Base-by-base conservation (phyloP, 1,140 invertebrate species). In the Macrotrachela quadricornifera region DNA sequence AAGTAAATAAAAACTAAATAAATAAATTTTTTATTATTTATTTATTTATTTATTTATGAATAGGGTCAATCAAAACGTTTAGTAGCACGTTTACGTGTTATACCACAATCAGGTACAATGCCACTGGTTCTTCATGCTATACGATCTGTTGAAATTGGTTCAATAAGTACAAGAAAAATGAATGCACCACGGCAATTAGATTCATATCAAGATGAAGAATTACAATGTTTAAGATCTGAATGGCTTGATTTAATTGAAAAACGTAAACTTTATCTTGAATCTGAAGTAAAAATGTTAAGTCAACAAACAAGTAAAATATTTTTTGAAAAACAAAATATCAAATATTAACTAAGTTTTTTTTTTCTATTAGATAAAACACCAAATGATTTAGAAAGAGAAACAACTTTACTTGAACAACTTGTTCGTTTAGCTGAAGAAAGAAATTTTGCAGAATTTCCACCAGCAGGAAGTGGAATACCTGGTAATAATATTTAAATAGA, bases 191-290 rank as follows among this genome's bases (percentile, higher is more conserved):
- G 46, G 0, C 78, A 83, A 0, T 66, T 96, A 48, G 92, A 97
- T 71, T 92, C 86, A 12, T 97, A 97, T 66, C 91, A 96, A 69
- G 92, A 97, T 60, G 87, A 91, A 66, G 92, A 96, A 71, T 72
- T 97, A 38, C 79, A 78, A 8, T 68, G 81, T 39, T 70, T 97
- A 14, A 72, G 87, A 39, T 83, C 88, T 60, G 82, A 88, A 61
- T 96, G 90, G 88, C 83, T 80, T 62, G 83, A 88, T 54, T 86
- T 87, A 15, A 72, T 96, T 54, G 77, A 80, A 57, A 76, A 85
- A 58, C 73, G 76, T 18, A 76, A 84, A 46, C 80, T 85, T 60
- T 91, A 95, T 69, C 73, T 96, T 46, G 82, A 92, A 69, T 81
- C 86, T 59, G 86, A 95, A 64, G 78, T 90, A 57, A 74, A 84